Percentiles rank a stretch among this genome's conserved stretches.
Conservation (phyloP, 2,113 vertebrate species). For the Caretta caretta region DNA sequence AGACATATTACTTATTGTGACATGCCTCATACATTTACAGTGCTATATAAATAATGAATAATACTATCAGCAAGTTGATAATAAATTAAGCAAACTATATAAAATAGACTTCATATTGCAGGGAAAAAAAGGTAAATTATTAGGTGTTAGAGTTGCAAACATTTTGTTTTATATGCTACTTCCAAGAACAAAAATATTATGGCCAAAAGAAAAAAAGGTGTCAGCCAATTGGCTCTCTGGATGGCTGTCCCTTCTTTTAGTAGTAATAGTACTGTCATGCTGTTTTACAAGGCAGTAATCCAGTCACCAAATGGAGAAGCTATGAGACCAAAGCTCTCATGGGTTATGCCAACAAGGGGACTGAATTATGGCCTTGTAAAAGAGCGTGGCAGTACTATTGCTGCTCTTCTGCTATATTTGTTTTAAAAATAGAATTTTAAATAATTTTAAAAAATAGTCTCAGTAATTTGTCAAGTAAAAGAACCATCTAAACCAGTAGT, state of each 20-base stretch:
- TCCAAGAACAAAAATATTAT: slow-evolving; percentile 75
- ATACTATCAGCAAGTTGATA: background rate
- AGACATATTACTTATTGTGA: background rate
- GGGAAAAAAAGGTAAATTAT: slow-evolving; percentile 55
- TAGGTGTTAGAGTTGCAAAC: slow-evolving; percentile 71
- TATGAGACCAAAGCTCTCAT: slow-evolving; percentile 12
- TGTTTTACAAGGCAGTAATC: slow-evolving; percentile 71
- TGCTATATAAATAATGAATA: background rate
- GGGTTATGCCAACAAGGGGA: background rate
- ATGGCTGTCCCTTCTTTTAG: slow-evolving; percentile 43
- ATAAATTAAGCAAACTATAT: slow-evolving; percentile 41
- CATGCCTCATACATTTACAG: rapidly evolving
- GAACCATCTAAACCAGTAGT: rapidly evolving
- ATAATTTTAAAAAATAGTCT: background rate
- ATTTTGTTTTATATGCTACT: slow-evolving; percentile 69
- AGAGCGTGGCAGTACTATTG: slow-evolving; percentile 38
- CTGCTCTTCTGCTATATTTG: background rate
- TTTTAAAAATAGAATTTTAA: slow-evolving; percentile 5
- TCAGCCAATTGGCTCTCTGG: background rate
- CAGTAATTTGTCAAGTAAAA: background rate
- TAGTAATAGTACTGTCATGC: slow-evolving; percentile 40
- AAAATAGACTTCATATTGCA: slow-evolving; percentile 42
- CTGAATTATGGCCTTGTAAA: slow-evolving; percentile 56
- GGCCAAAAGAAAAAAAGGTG: slow-evolving; percentile 48
- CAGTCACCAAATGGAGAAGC: slow-evolving; percentile 55